A percentile compares a stretch with the other conserved stretches of the same genome.
These are phyloP conservation scores for Pantherophis vulpinus DNA, from an alignment of 2,797 vertebrate species.

Conservation along the genomic window DNA sequence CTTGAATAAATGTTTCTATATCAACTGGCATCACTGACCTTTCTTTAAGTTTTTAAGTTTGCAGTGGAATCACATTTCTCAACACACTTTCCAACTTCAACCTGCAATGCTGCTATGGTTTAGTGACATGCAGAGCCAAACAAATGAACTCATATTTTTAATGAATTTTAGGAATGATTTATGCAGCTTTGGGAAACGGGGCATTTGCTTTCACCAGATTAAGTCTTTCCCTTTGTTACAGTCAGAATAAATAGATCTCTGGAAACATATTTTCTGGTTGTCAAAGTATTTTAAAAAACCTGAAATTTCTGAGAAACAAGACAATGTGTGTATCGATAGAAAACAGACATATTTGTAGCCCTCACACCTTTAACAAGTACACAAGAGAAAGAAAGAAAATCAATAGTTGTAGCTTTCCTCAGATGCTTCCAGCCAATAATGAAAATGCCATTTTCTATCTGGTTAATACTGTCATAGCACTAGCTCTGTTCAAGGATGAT, in stretches of 20 bases:
- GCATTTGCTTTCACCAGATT: conserved; percentile 41
- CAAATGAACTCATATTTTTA: conserved; percentile 26
- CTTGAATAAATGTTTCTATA: background rate
- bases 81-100: background rate
- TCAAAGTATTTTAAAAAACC: too few relatives aligned
- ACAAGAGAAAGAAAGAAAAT: conserved; percentile 6
- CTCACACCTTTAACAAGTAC: background rate
- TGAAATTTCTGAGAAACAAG: conserved; percentile 1
- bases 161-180: conserved; percentile 43
- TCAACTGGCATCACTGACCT: background rate
- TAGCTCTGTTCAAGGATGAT: background rate
- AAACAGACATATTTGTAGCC: conserved; percentile 14
- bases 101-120: background rate
- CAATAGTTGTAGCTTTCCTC: conserved; percentile 1
- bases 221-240: background rate
- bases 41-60: background rate
- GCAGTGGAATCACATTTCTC: background rate
- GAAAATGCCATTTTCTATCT: background rate
- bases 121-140: conserved; percentile 5
- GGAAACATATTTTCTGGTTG: background rate
- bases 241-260: background rate
- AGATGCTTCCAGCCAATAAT: background rate
- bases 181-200: conserved; percentile 39
- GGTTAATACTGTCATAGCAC: background rate
- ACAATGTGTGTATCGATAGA: background rate